Evolutionary conservation across 2,888 invertebrate genomes (phyloP).

Genomic region (Imbricaverruca yamaguchii): DNA sequence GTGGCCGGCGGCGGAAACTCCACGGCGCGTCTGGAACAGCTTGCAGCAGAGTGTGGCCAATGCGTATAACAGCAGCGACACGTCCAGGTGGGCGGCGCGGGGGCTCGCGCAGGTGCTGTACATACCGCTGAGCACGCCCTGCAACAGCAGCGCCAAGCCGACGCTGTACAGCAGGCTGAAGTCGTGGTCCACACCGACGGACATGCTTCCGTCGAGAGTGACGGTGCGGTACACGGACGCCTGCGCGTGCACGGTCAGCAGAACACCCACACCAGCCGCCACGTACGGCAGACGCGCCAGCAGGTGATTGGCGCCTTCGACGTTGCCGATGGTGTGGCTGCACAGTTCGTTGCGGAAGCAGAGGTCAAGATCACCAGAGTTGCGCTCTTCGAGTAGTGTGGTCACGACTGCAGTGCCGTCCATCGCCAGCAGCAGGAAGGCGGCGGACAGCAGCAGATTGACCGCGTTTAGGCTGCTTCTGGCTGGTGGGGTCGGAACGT

Average conservation of each 20-base stretch:
- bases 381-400: conserved; percentile 96
- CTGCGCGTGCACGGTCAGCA: conserved; percentile 81
- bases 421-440: conserved; percentile 67
- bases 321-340: background rate
- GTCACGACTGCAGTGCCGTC: conserved; percentile 73
- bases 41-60: conserved; percentile 77
- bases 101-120: conserved; percentile 72
- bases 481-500: conserved; percentile 49
- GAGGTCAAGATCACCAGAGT: conserved; percentile 37
- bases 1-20: conserved; percentile 16
- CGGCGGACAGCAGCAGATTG: conserved; percentile 77
- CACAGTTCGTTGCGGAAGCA: conserved; percentile 9
- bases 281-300: conserved; percentile 93
- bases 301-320: conserved; percentile 62
- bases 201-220: background rate
- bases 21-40: conserved; percentile 59
- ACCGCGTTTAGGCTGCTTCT: conserved; percentile 74
- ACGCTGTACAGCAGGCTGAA: background rate
- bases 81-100: conserved; percentile 91
- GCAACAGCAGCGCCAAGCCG: conserved; percentile 52
- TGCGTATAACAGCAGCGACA: conserved; percentile 77
- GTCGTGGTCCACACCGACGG: background rate
- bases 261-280: conserved; percentile 86
- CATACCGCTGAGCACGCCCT: conserved; percentile 64
- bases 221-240: conserved; percentile 31